Evolutionary conservation across 2,113 vertebrate species (phyloP), one percentile per base, ranked within the genome.

Genomic region (Peucedramus taeniatus): DNA sequence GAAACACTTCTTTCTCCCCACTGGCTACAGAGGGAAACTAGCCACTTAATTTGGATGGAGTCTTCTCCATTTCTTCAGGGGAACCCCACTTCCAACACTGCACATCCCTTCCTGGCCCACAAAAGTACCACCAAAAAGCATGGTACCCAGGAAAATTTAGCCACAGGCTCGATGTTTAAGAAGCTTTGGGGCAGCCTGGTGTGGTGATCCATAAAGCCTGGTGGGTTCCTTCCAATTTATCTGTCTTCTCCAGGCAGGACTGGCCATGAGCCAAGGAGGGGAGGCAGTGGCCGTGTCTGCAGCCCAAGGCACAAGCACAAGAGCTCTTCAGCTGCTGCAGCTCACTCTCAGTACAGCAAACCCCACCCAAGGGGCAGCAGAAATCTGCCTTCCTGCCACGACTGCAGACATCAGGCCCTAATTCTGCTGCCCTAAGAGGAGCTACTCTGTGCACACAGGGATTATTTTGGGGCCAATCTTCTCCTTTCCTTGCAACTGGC

Each of bases 351-450:
- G 31, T 28, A 6, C 4, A 11, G 42, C 2, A 3, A 79, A 66
- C 19, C 31, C 27, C 45, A 74, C 1, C 16, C n/a, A 44, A 22
- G 13, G 33, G 26, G 59, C 59, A 92, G 33, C 59, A 74, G 28
- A 35, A 74, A 65, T 42, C 42, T 50, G 53, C 30, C 30, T 30
- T 54, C 60, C 69, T 90, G 54, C 54, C 26, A 11, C 1, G 9
- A 9, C 40, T 22, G 35, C 59, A 93, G 59, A 28, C 44, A 65
- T n/a, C 68, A 39, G 39, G 13, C 39, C 30, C 20, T 30, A 44
- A 1, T 7, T 59, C 44, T 0, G 0, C 16, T 42, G 3, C 44
- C n/a, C 13, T 3, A n/a, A 24, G 22, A 91, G 16, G 7, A 68
- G 15, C 13, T 68, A 13, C 57, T 56, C 35, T 53, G 26, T 35